Base-by-base conservation (phyloP, 2,797 vertebrate genomes). In the Xenentodon cancila region DNA sequence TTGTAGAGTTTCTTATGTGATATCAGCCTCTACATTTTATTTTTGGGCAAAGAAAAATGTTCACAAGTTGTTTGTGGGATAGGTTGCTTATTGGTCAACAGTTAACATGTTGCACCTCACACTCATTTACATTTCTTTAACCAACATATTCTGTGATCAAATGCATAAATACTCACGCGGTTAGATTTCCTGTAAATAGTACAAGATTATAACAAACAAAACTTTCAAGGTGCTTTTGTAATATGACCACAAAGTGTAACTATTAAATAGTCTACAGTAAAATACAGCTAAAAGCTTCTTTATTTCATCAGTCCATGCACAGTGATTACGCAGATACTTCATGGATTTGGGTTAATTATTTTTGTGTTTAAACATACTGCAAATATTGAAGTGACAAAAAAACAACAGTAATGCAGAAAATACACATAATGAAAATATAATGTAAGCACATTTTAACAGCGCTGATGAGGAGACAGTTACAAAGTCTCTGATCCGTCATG, bases 31-130 rank as follows among this genome's bases (percentile, higher is more conserved):
- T 48, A 52, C 52, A 51, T 67, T 67, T 53, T 60, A 68, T 30
- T 53, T 58, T 34, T 73, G 80, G 80, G 74, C 77, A 89, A 82
- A 82, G 54, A 78, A 4, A 77, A 56, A 32, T 74, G 34, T 72
- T 73, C 50, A 21, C n/a, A 63, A 48, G 50, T 48, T 77, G 66
- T 77, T 48, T 46, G 3, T 52, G 25, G 20, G 43, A 68, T 43
- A 62, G 25, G 53, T 60, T 60, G 44, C 70, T 66, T 72, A 61
- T 62, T 61, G 57, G 49, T 70, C 37, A 68, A 58, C 25, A 30
- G 37, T 50, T 53, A 32, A 66, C 22, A 62, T 53, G 49, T 68
- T 67, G 49, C 46, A 53, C 21, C 46, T 27, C 50, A 49, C 45
- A 53, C 53, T 72, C 22, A 34, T 9, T 59, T 37, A 51, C 34